A percentile compares a stretch with the other conserved stretches of the same genome.
Conservation (phyloP, 2,888 invertebrate genomes). For the Apodemia hepburni region DNA sequence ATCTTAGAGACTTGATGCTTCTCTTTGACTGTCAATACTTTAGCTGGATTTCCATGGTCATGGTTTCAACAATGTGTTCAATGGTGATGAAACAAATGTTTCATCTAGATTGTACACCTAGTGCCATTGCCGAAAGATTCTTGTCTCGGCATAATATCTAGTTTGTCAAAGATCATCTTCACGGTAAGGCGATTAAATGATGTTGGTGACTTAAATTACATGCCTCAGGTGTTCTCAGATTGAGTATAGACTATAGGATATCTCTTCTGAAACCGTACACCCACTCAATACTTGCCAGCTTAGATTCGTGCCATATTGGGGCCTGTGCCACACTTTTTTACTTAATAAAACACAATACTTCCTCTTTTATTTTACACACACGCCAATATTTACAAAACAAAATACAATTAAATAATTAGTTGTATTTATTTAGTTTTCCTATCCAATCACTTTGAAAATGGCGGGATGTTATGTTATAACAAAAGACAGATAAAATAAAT, state of each 20-base stretch:
- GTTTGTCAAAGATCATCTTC: not conserved
- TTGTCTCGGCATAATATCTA: slow-evolving; percentile 4
- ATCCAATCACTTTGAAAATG: no score
- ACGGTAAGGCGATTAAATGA: slow-evolving; percentile 13
- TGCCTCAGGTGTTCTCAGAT: slow-evolving; percentile 8
- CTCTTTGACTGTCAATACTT: not conserved
- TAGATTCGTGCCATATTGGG: slow-evolving; percentile 9
- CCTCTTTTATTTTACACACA: no score
- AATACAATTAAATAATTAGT: no score
- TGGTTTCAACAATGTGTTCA: no score
- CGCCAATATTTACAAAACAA: no score
- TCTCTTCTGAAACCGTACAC: slow-evolving; percentile 10
- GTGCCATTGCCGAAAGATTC: slow-evolving; percentile 23
- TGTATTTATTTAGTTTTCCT: no score
- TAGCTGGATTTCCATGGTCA: slow-evolving; percentile 42
- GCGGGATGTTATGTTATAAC: no score
- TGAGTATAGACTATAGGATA: not conserved
- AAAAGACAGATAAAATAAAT: no score
- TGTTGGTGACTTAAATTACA: slow-evolving; percentile 11
- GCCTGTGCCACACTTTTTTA: no score
- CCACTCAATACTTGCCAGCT: slow-evolving; percentile 13
- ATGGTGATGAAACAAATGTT: no score
- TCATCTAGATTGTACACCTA: slow-evolving; percentile 44
- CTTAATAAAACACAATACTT: no score
- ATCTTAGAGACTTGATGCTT: not conserved